These are phyloP conservation scores for Empis livida DNA, from an alignment of 2,888 invertebrate species.

Conservation along the genomic window DNA sequence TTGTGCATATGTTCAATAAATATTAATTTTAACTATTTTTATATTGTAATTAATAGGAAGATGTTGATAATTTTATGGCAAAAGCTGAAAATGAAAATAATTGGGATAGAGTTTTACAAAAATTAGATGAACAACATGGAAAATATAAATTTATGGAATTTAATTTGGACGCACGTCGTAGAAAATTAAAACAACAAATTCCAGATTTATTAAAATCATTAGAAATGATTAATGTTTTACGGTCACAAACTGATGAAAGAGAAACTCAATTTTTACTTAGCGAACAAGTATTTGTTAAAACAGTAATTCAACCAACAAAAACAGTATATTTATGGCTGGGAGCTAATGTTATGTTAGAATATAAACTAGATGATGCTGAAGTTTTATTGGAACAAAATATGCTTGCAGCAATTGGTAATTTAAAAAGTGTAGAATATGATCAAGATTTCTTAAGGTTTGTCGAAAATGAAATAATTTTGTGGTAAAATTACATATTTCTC, in stretches of 20 bases:
- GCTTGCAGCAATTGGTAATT: constrained; percentile 68
- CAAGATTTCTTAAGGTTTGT: constrained; percentile 76
- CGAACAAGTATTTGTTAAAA: constrained; percentile 78
- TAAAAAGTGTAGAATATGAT: constrained; percentile 79
- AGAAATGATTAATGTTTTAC: constrained; percentile 82
- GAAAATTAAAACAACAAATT: constrained; percentile 78
- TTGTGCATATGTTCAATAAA: no score
- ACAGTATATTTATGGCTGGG: constrained; percentile 75
- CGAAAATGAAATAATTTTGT: background rate
- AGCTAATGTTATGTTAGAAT: constrained; percentile 96
- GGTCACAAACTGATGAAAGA: constrained; percentile 58
- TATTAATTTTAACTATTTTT: background rate
- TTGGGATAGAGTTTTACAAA: constrained; percentile 73
- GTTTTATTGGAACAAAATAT: constrained; percentile 70
- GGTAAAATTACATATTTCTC: no score
- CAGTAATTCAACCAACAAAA: constrained; percentile 77
- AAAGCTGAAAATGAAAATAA: constrained; percentile 66
- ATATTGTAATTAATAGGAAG: constrained; percentile 52
- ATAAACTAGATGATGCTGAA: constrained; percentile 82
- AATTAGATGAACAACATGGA: constrained; percentile 83
- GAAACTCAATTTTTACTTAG: constrained; percentile 86
- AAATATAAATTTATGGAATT: constrained; percentile 98
- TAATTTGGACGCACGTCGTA: constrained; percentile 74
- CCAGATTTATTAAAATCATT: constrained; percentile 88
- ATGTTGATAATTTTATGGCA: constrained; percentile 89